phyloP scores from a whole-genome alignment of 2,888 invertebrate genomes.

The Bombylius discolor region DNA sequence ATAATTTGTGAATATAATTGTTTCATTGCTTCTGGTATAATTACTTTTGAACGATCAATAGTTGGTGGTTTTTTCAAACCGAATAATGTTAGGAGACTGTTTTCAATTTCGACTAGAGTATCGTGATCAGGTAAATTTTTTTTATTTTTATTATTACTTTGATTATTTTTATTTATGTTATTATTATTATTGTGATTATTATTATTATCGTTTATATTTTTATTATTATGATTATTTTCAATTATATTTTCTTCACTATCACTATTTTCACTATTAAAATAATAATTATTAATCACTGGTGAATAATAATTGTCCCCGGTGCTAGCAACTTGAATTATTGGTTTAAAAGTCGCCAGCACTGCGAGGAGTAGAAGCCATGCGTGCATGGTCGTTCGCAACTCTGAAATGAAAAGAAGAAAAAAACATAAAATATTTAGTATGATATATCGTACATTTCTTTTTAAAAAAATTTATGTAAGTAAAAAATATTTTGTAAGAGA shows the following conservation, averaged over 20 bases:
- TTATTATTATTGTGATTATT: conserved; percentile 13
- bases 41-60: conserved; percentile 36
- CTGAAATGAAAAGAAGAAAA: conserved; percentile 29
- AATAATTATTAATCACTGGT: conserved; percentile 26
- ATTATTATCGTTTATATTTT: conserved; percentile 5
- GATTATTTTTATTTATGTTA: conserved; percentile 13
- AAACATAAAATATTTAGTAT: too few relatives aligned
- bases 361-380: conserved; percentile 38
- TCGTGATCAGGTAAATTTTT: conserved; percentile 28
- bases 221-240: conserved; percentile 3
- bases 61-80: conserved; percentile 36
- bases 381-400: conserved; percentile 40
- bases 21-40: conserved; percentile 66
- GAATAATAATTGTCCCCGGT: conserved; percentile 28
- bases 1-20: conserved; percentile 60
- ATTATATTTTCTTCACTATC: background rate
- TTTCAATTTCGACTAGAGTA: conserved; percentile 38
- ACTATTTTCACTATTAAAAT: conserved; percentile 5
- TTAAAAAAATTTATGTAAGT: too few relatives aligned
- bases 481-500: too few relatives aligned
- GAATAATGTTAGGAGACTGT: conserved; percentile 34
- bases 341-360: conserved; percentile 40
- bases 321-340: conserved; percentile 38
- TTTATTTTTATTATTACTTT: conserved; percentile 14
- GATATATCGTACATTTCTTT: too few relatives aligned